Evolutionary conservation across 2,113 vertebrate genomes (phyloP), one percentile per base, ranked within the genome.

Genomic region (Montifringilla adamsi): DNA sequence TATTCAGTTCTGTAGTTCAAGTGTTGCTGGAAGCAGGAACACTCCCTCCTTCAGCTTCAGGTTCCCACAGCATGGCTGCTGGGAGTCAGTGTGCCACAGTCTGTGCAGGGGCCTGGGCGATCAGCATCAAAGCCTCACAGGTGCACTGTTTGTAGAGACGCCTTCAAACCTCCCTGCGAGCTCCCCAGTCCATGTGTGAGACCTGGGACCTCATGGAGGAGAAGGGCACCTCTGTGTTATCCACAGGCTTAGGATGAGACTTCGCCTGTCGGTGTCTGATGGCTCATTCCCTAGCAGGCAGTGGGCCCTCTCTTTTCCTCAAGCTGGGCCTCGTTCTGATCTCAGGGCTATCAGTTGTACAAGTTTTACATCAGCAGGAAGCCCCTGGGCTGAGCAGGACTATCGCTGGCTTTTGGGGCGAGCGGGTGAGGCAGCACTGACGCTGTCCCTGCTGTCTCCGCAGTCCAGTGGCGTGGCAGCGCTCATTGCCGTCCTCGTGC

Each of bases 401-500:
- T 15, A 9, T 20, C 0, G 2, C 39, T 2, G 18, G 49, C 21
- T 31, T 39, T 27, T 37, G 78, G 70, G 75, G 39, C 4, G 28
- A 47, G 49, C 1, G 21, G 31, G 52, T n/a, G 43, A n/a, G 52
- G 16, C 7, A 47, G 66, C 44, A 47, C 68, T 89, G 90, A 96
- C 11, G 0, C 33, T 13, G n/a, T 88, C 68, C 95, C 50, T 63
- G 52, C 73, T 96, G 64, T 73, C 87, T 80, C 81, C 3, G 3
- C 80, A 99, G 99, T 98, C 99, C 0, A 97, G 97, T 6, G 99
- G 99, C 2, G 79, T 94, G 2, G 97, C 89, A 33, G 98, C 99
- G 9, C 47, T 95, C 14, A 98, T 99, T 13, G 98, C 98, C 22
- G 96, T 99, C 79, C 98, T 99, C 43, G 98, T 99, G 75, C 97